These are phyloP conservation scores for Alligator mississippiensis DNA, from an alignment of 2,113 vertebrate genomes.

Conservation along the genomic window DNA sequence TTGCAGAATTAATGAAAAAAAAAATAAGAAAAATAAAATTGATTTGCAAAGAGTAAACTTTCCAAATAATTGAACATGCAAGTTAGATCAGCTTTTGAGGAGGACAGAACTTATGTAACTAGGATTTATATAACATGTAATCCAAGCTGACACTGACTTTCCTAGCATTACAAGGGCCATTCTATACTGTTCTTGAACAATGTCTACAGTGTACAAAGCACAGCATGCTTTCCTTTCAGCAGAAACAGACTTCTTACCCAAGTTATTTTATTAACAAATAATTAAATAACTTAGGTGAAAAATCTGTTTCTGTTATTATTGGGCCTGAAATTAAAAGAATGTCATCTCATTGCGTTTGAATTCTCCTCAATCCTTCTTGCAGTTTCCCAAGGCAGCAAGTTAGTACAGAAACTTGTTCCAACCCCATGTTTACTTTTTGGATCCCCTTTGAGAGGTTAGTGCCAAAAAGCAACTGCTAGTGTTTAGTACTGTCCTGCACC, in stretches of 20 bases:
- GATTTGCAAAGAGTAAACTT: not conserved
- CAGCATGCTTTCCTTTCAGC: not conserved
- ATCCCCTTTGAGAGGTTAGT: not conserved
- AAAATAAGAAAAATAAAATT: accelerated
- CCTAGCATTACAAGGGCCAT: not conserved
- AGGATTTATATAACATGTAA: slow-evolving; percentile 37
- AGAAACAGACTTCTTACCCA: not conserved
- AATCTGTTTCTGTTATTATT: not conserved
- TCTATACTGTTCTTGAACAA: not conserved
- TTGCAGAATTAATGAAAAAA: not conserved
- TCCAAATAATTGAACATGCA: not conserved
- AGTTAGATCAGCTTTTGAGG: not conserved
- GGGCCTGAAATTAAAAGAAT: not conserved
- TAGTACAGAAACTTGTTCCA: not conserved
- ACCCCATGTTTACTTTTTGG: not conserved
- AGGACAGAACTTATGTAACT: not conserved
- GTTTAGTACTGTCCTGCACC: slow-evolving; percentile 47
- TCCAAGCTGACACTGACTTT: slow-evolving; percentile 28
- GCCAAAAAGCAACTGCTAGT: slow-evolving; percentile 5
- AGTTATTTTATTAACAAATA: not conserved
- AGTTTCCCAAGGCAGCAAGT: not conserved
- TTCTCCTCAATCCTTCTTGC: not conserved
- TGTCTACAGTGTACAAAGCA: accelerated
- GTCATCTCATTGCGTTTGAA: not conserved
- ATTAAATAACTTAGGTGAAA: not conserved